A percentile compares a stretch with the other conserved stretches of the same genome.
phyloP scores from a whole-genome alignment of 2,797 vertebrate species.

The Eutrigla gurnardus region DNA sequence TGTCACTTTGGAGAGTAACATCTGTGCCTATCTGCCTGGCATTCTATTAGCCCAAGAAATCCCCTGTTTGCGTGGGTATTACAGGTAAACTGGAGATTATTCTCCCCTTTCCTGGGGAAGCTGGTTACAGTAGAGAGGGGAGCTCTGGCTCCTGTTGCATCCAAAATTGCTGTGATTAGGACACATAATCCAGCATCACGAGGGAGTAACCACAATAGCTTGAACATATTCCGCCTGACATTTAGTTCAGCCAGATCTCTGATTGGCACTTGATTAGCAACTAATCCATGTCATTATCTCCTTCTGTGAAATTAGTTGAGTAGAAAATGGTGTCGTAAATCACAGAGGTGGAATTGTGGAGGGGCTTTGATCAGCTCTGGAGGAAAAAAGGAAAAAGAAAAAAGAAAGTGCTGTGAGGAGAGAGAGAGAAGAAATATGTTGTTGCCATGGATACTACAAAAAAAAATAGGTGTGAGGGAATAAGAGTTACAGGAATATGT shows the following conservation, averaged over 20 bases:
- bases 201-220: constrained; percentile 72
- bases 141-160: constrained; percentile 66
- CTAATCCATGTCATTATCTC: constrained; percentile 96
- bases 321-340: constrained; percentile 94
- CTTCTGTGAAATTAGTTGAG: constrained; percentile 93
- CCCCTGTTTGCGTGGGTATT: constrained; percentile 79
- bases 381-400: neutral
- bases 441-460: constrained; percentile 79
- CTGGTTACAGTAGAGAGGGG: constrained; percentile 67
- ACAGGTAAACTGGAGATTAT: constrained; percentile 83
- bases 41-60: constrained; percentile 81
- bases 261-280: constrained; percentile 98
- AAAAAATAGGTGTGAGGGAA: constrained; percentile 57
- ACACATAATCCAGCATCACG: constrained; percentile 84
- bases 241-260: constrained; percentile 88
- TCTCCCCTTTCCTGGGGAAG: constrained; percentile 61
- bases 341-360: constrained; percentile 76
- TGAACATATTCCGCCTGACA: constrained; percentile 88
- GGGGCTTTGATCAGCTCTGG: constrained; percentile 65
- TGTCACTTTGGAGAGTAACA: constrained; percentile 71
- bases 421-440: constrained; percentile 56
- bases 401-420: constrained; percentile 44
- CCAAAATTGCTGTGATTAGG: constrained; percentile 78
- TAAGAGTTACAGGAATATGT: constrained; percentile 52
- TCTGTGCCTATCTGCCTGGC: constrained; percentile 80